Evolutionary conservation across 2,113 vertebrate genomes (phyloP), one percentile per base, ranked within the genome.

Genomic region (Hypocryptadius cinnamomeus): DNA sequence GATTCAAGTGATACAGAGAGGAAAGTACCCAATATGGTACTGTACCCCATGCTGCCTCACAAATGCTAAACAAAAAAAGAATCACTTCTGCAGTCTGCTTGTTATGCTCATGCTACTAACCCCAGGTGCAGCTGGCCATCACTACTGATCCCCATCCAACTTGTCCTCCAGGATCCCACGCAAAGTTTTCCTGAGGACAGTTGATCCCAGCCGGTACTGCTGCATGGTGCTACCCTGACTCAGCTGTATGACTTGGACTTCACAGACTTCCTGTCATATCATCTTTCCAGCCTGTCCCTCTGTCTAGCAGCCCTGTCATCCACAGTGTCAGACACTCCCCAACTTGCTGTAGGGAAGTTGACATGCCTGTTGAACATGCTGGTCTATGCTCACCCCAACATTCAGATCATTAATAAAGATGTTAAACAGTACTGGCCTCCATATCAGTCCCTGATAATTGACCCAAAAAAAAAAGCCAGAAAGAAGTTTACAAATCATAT

Each of bases 111-210:
- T 68, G 6, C 40, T 42, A 77, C 44, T 18, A 90, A 1, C 8
- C 11, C 20, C 7, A 63, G 4, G 1, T 40, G 51, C 47, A 53
- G n/a, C 47, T 17, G 24, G 51, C 45, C 57, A 33, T n/a, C 59
- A 15, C 9, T 45, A 59, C 35, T 20, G 28, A 45, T 15, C n/a
- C 63, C 8, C 45, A 28, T 22, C 69, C 35, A 64, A 8, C 31
- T 15, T 33, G 33, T 27, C 33, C 20, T 27, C 33, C 7, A 10
- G 42, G 30, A 64, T 18, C 5, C 5, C 3, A 5, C 1, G 0
- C 11, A 44, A 30, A 42, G 30, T 22, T n/a, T 27, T 30, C 42
- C 44, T 37, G 3, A 1, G 5, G 48, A 17, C 28, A 59, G 48
- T 4, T 72, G 73, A 78, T 3, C 24, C 63, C 63, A 80, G 42